phyloP scores from a whole-genome alignment of 2,113 vertebrate species.

The Petaurus breviceps region DNA sequence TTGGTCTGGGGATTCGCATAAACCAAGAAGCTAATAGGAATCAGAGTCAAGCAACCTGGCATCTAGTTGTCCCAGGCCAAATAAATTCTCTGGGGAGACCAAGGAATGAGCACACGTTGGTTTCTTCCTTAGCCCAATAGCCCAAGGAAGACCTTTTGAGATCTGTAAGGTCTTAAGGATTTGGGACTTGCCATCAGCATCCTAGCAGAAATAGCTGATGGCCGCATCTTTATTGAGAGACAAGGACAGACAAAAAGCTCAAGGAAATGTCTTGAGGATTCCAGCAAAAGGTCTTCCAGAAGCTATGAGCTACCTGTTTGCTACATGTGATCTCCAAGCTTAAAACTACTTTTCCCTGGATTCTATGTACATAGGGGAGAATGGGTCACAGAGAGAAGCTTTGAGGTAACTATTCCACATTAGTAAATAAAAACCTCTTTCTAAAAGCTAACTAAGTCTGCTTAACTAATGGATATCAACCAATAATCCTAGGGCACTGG shows the following conservation, averaged over 20 bases:
- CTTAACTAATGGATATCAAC: neutral
- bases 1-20: neutral
- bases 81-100: neutral
- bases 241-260: neutral
- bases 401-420: neutral
- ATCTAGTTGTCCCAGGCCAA: neutral
- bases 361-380: neutral
- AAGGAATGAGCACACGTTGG: neutral
- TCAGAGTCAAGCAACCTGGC: neutral
- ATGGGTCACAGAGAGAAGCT: neutral
- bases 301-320: neutral
- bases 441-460: neutral
- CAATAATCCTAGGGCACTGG: neutral
- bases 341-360: neutral
- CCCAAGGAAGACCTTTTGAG: neutral
- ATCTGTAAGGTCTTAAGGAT: neutral
- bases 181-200: neutral
- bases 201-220: neutral
- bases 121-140: neutral
- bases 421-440: neutral
- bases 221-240: neutral
- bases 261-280: neutral
- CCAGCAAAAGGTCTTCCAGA: neutral
- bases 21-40: neutral
- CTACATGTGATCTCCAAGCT: neutral